phyloP scores from a whole-genome alignment of 2,113 vertebrate genomes.

The Festucalex cinctus region DNA sequence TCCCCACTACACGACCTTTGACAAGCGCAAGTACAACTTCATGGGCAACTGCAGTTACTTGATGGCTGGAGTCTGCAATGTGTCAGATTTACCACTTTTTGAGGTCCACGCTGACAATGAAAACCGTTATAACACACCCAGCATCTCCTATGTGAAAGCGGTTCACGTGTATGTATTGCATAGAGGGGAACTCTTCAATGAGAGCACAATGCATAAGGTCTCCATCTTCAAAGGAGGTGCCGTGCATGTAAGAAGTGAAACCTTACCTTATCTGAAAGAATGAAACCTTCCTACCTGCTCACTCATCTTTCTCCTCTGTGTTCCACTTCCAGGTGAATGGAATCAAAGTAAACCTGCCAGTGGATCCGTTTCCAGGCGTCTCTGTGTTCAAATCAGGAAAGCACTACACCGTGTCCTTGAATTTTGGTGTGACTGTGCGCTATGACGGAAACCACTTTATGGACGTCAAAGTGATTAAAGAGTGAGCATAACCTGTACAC shows the following conservation, averaged over 20 bases:
- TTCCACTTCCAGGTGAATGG: constrained; percentile 51
- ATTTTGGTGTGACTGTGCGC: constrained; percentile 71
- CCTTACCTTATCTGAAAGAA: too few species aligned
- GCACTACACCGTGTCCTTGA: constrained; percentile 53
- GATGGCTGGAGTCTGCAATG: constrained; percentile 67
- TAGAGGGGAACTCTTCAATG: background rate
- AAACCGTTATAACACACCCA: constrained; percentile 63
- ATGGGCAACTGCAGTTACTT: constrained; percentile 79
- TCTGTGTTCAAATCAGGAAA: constrained; percentile 60
- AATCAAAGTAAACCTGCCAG: constrained; percentile 55
- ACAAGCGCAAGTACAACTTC: constrained; percentile 68
- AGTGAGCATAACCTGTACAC: constrained; percentile 58
- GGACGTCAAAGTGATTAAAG: constrained; percentile 72
- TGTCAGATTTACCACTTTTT: constrained; percentile 55
- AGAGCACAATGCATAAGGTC: constrained; percentile 68
- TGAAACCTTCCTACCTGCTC: too few species aligned
- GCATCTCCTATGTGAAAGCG: constrained; percentile 72
- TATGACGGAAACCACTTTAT: constrained; percentile 75
- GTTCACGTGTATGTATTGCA: constrained; percentile 67
- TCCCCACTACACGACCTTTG: constrained; percentile 77
- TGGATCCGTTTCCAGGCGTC: constrained; percentile 27
- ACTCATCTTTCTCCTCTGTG: background rate
- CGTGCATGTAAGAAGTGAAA: constrained; percentile 63
- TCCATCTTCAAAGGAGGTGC: constrained; percentile 72
- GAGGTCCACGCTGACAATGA: constrained; percentile 72